Evolutionary conservation across 2,888 invertebrate genomes (phyloP), one percentile per base, ranked within the genome.

Genomic region (Nymphalis c-album): DNA sequence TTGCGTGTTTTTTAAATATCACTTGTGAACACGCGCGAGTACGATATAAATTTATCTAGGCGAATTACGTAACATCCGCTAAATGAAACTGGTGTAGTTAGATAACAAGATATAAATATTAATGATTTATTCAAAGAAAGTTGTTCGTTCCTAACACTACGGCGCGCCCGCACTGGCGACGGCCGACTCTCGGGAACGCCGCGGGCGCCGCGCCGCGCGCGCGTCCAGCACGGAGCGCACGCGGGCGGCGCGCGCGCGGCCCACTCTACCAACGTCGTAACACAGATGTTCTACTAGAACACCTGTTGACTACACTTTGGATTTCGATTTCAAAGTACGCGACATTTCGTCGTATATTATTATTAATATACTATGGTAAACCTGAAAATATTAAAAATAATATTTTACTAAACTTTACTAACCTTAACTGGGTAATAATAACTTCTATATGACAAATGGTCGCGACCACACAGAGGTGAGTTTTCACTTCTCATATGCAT

Each of bases 401-500:
- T 26, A 20, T 51, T 46, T 48, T 58, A 10, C 31, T 20, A 50
- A 26, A 45, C 75, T 75, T 31, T 61, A 70, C 87, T 85, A 79
- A 97, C 97, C 94, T 98, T 98, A 46, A 98, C 97, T 47, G 99
- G 98, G 85, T 97, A 99, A 89, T 99, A 99, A 81, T 98, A 98
- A 70, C 99, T 99, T 77, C 99, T 94, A 89, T 96, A 99, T 0
- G 98, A 98, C 40, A 99, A 93, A 87, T 99, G 99, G 88, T 99
- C 99, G 22, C 99, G 93, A 0, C 99, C 99, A 89, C 99, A 98
- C 0, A 99, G 90, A 0, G 99, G 99, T 0, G 98, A 94, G 88
- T 98, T 97, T 87, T 99, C 99, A 73, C 98, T 97, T 63, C 99
- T 93, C 98, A 99, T 98, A 86, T 99, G 99, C 99, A 99, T 99